Percentiles rank a stretch among this genome's conserved stretches.
Evolutionary conservation across 2,888 invertebrate genomes (phyloP).

Genomic region (Eumerus sabulonum): DNA sequence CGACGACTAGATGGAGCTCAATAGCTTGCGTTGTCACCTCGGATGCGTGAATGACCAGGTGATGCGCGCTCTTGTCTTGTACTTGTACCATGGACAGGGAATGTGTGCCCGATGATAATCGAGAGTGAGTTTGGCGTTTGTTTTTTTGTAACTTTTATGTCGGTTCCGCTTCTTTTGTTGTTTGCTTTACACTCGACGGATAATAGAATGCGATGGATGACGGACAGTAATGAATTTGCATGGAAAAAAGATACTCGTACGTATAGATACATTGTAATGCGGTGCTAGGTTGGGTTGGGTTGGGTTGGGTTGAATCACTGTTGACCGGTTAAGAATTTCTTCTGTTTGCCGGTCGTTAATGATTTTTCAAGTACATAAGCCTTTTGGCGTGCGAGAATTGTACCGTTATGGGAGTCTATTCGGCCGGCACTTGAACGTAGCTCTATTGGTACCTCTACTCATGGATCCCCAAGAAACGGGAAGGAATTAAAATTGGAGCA

Average conservation of each 20-base stretch:
- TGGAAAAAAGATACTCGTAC: conserved; percentile 28
- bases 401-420: too few species aligned
- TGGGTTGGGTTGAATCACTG: conserved; percentile 3
- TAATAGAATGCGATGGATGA: conserved; percentile 31
- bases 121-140: conserved; percentile 40
- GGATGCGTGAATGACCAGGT: conserved; percentile 23
- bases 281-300: conserved; percentile 3
- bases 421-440: too few species aligned
- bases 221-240: conserved; percentile 23
- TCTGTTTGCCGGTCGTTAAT: not conserved
- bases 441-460: too few species aligned
- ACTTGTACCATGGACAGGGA: conserved; percentile 1
- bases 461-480: too few species aligned
- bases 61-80: conserved; percentile 8
- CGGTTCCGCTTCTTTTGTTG: conserved; percentile 1
- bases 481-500: too few species aligned
- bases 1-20: conserved; percentile 11
- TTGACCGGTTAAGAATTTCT: conserved; percentile 48
- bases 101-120: conserved; percentile 32
- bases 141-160: not conserved
- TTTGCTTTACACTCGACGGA: not conserved
- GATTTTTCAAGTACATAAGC: not conserved
- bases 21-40: conserved; percentile 29
- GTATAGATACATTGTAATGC: conserved; percentile 8
- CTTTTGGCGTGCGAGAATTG: not conserved